Conservation (phyloP, 2,888 invertebrate species). For the Eurytoma californica region DNA sequence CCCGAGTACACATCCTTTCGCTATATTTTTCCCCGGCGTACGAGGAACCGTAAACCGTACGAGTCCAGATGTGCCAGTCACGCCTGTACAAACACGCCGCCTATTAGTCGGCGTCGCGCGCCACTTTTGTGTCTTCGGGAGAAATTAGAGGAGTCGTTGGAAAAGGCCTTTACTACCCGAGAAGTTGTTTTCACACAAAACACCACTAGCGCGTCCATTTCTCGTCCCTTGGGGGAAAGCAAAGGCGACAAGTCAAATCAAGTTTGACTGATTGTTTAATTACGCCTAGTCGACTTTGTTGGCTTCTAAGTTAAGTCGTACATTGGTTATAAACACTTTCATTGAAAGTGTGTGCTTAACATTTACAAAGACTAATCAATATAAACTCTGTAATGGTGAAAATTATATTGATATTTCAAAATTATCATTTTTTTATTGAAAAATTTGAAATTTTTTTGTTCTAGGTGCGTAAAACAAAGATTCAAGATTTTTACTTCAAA, state of each 20-base stretch:
- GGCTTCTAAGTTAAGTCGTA: too few species aligned
- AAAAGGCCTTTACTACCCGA: slow-evolving; percentile 16
- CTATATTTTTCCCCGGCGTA: slow-evolving; percentile 15
- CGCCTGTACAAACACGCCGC: slow-evolving; percentile 45
- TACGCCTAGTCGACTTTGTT: too few species aligned
- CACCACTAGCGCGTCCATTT: slow-evolving; percentile 2
- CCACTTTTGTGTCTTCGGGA: slow-evolving; percentile 47
- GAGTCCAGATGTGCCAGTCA: slow-evolving; percentile 36
- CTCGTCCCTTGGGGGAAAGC: background rate
- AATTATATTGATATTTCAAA: too few species aligned
- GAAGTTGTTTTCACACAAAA: slow-evolving; percentile 51
- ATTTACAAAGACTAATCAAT: too few species aligned
- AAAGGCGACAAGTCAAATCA: background rate
- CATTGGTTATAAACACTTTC: too few species aligned
- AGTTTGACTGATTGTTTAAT: slow-evolving; percentile 41
- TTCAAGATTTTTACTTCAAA: background rate
- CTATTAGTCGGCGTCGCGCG: slow-evolving; percentile 37
- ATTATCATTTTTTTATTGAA: too few species aligned
- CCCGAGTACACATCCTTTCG: slow-evolving; percentile 17
- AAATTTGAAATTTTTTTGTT: background rate
- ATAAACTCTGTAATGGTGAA: too few species aligned
- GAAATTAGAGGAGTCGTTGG: slow-evolving; percentile 38
- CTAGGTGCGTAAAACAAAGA: slow-evolving; percentile 8
- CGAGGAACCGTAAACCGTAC: slow-evolving; percentile 21
- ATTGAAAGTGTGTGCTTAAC: too few species aligned